Evolutionary conservation across 2,888 invertebrate species (phyloP), one percentile per base, ranked within the genome.

Genomic region (Molorchus minor): DNA sequence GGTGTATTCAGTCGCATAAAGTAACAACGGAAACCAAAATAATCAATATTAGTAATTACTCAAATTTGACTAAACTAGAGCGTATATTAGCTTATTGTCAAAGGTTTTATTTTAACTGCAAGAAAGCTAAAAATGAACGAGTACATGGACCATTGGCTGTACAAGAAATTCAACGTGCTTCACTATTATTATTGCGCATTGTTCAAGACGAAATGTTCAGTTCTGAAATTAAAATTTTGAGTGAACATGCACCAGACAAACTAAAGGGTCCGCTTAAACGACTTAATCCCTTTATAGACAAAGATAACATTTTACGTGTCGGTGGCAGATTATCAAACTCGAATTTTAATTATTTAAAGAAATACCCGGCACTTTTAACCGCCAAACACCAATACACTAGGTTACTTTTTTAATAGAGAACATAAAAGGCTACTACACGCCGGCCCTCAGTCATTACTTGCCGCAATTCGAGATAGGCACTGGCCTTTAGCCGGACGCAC

Each of bases 31-130:
- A 7, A 2, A 5, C 5, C 3, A 12, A 2, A 16, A 10, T 15
- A 2, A 10, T 17, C 8, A 16, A 3, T 7, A 2, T 40, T n/a
- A n/a, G 10, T 5, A 40, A 17, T 16, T 17, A 12, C 33, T 46
- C 46, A 13, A 30, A 46, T 29, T 46, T 46, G n/a, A 46, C 33
- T 10, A 30, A 16, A 46, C 16, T 46, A 16, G 46, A 46, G 17
- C n/a, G 46, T 40, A 91, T 86, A 49, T 36, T 13, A 13, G 30
- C 36, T 7, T 38, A 53, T 41, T 29, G 15, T 30, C 15, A n/a
- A 29, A 41, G 41, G 10, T 41, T 41, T 17, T 7, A n/a, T 41
- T 7, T n/a, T 17, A 41, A 41, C 19, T 41, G 41, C 8, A 4
- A 16, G 3, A 3, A 25, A 8, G 4, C 25, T 25, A 25, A 8